Percentiles rank a stretch among this genome's conserved stretches.
These are phyloP conservation scores for Linyphia triangularis DNA, from an alignment of 2,888 invertebrate species.

Conservation along the genomic window DNA sequence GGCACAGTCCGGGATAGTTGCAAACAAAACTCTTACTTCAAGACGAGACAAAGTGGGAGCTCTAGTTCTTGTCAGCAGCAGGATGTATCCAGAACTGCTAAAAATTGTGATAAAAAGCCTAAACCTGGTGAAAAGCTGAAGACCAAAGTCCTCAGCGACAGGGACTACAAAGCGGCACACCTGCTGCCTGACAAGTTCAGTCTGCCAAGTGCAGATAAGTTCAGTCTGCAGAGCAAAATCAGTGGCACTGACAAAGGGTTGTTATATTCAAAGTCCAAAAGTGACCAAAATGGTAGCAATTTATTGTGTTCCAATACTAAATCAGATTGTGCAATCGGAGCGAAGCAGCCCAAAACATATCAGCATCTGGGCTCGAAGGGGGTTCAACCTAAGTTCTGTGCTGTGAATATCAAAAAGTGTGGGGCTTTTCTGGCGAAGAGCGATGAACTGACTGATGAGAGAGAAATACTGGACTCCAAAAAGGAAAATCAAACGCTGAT, in stretches of 20 bases:
- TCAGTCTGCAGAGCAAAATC: too few species aligned
- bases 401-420: constrained; percentile 72
- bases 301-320: neutral
- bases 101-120: constrained; percentile 45
- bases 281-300: constrained; percentile 20
- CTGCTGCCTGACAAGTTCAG: constrained; percentile 40
- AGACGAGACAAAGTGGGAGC: too few species aligned
- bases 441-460: constrained; percentile 54
- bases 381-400: constrained; percentile 39
- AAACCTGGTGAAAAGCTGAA: constrained; percentile 11
- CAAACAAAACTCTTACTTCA: neutral
- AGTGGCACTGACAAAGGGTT: too few species aligned
- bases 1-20: neutral
- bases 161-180: constrained; percentile 5
- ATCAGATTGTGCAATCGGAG: neutral
- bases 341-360: constrained; percentile 34
- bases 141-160: neutral
- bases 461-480: constrained; percentile 31
- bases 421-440: constrained; percentile 48
- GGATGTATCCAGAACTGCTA: constrained; percentile 14
- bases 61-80: constrained; percentile 32
- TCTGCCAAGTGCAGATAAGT: constrained; percentile 3
- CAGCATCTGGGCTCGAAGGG: neutral
- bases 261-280: too few species aligned
- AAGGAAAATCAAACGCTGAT: constrained; percentile 13